Conservation (phyloP, 2,888 invertebrate genomes). For the Zeuzera pyrina region DNA sequence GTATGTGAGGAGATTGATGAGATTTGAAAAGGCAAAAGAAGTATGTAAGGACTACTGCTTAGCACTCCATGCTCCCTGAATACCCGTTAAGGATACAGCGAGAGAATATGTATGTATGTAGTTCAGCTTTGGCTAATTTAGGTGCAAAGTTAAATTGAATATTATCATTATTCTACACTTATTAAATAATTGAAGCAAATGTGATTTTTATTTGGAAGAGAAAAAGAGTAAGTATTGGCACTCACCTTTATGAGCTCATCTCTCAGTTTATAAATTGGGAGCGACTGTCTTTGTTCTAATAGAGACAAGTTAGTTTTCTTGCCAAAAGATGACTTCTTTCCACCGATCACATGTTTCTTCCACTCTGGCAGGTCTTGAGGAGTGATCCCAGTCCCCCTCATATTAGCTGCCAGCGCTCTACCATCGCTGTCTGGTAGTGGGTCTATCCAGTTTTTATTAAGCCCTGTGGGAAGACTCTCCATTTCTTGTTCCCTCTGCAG, state of each 20-base stretch:
- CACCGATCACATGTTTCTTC: conserved; percentile 99
- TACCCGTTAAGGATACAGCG: too few relatives aligned
- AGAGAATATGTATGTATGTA: too few relatives aligned
- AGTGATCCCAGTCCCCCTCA: conserved; percentile 87
- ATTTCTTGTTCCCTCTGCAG: conserved; percentile 93
- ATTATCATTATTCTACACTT: too few relatives aligned
- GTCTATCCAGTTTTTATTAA: conserved; percentile 97
- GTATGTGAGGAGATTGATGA: too few relatives aligned
- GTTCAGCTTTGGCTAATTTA: too few relatives aligned
- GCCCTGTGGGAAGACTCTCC: conserved; percentile 83
- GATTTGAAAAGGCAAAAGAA: too few relatives aligned
- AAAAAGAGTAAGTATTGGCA: too few relatives aligned
- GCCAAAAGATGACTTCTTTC: conserved; percentile 97
- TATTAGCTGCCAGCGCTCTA: conserved; percentile 81
- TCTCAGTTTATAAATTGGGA: conserved; percentile 96
- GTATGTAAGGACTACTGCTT: too few relatives aligned
- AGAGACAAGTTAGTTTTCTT: conserved; percentile 96
- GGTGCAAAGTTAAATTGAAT: too few relatives aligned
- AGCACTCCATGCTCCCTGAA: too few relatives aligned
- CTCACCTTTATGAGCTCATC: conserved; percentile 92
- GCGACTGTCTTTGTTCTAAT: conserved; percentile 93
- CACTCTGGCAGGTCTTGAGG: conserved; percentile 97
- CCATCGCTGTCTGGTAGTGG: conserved; percentile 90
- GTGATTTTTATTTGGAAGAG: too few relatives aligned
- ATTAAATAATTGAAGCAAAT: too few relatives aligned